Base-by-base conservation (phyloP, 2,797 vertebrate genomes). In the Staurois parvus region DNA sequence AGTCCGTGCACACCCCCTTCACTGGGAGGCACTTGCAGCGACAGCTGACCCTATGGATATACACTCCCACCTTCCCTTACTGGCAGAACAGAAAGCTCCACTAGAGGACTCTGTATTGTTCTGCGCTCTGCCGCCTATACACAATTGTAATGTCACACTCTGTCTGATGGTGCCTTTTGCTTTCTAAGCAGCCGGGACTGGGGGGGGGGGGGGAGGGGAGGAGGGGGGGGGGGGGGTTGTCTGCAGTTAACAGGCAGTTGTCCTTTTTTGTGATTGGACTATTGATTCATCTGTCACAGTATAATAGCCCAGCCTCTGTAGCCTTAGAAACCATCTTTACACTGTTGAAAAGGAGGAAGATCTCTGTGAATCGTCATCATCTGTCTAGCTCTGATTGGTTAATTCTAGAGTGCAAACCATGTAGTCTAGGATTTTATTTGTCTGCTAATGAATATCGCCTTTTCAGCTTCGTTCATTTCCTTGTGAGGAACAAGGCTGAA, bases 201-300 rank as follows among this genome's bases (percentile, higher is more conserved):
- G 85, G 37, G 30, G 56, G 37, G 6, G 10, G 75, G 15, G 40
- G 37, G 6, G 10, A 68, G 15, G 40, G 37, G 6, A 7, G 75
- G 15, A n/a, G n/a, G n/a, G n/a, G 80, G 85, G 37, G 30, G 56
- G 37, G 6, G 10, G 75, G 15, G 40, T 15, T 42, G 29, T 64
- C 59, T 24, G n/a, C n/a, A 79, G 69, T n/a, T 56, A 72, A 64
- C 30, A n/a, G 28, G 26, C 17, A 15, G 52, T 68, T 45, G 17
- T 72, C 74, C 75, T 66, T 73, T 52, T n/a, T 59, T 26, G 10
- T 78, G 79, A 86, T 78, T 83, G 85, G 85, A 74, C 30, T 68
- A 86, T 26, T 52, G 48, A 29, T 32, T n/a, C 26, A 13, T 67
- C 78, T 67, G 19, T 24, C 74, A 2, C 2, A 64, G 17, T 21